Base-by-base conservation (phyloP, 2,888 invertebrate species). In the Ypsolopha scabrella region DNA sequence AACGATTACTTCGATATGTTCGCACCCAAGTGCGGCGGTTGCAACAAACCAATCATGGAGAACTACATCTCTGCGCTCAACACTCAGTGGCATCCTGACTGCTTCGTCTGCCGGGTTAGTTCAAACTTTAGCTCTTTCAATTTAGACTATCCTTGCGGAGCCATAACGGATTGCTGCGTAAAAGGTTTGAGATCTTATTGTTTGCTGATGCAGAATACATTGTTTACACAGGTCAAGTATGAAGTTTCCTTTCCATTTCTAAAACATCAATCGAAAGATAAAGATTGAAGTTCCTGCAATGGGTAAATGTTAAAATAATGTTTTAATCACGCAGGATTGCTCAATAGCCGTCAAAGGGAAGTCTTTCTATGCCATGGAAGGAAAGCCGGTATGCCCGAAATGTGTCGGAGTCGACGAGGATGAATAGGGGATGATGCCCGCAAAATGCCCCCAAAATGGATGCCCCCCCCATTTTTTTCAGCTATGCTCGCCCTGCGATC, bases 21-120 rank as follows among this genome's bases (percentile, higher is more conserved):
- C 80, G 99, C 98, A 7, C 98, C 98, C 3, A 97, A 98, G 75
- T 99, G 99, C 83, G 97, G 96, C 50, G 98, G 97, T 43, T 99
- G 99, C 88, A 93, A 90, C 68, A 92, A 95, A 51, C 95, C 98
- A 59, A 99, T 99, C 68, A 96, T 97, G 92, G 96, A 97, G 85
- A 98, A 98, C 81, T 99, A 98, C 80, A 98, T 99, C 76, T 97
- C 98, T 36, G 99, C 98, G 50, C 90, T 99, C 61, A 97, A 96
- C 85, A 93, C 95, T 59, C 98, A 99, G 80, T 99, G 99, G 98
- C 99, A 99, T 83, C 94, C 98, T 8, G 96, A 98, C 73, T 99
- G 99, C 86, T 99, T 99, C 88, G 97, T 98, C 60, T 99, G 99
- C 90, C 93, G 97, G 93, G 98, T 99, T 90, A 89, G 95, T 81